Percentiles rank a stretch among this genome's conserved stretches.
These are phyloP conservation scores for Dermolepida albohirtum DNA, from an alignment of 2,888 invertebrate species.

Conservation along the genomic window DNA sequence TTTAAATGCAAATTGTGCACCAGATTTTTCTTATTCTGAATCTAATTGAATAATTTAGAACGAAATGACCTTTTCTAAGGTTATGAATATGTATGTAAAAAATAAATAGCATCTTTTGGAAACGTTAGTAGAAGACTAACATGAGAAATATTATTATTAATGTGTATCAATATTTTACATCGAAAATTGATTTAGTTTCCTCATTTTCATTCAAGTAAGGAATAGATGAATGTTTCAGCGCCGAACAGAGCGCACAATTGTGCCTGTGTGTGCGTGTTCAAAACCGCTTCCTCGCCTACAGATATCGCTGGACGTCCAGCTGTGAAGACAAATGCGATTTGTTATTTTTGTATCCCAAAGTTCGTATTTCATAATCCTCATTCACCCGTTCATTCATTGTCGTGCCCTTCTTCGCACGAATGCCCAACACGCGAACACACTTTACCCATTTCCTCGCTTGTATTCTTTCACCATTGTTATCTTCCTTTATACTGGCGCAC, in stretches of 20 bases:
- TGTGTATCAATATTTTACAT: constrained; percentile 31
- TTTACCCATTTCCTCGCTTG: constrained; percentile 41
- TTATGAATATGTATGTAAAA: too few relatives aligned
- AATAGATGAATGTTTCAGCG: constrained; percentile 45
- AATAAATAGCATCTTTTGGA: too few relatives aligned
- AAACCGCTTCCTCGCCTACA: constrained; percentile 50
- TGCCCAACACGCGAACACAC: constrained; percentile 47
- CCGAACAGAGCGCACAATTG: constrained; percentile 29
- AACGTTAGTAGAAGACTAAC: constrained; percentile 15
- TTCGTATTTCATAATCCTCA: constrained; percentile 52
- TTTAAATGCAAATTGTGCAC: too few relatives aligned
- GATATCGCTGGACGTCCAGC: constrained; percentile 51
- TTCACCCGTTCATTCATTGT: constrained; percentile 48
- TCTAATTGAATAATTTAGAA: too few relatives aligned
- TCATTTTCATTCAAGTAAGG: constrained; percentile 46
- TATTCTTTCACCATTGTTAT: constrained; percentile 35
- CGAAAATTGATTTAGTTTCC: constrained; percentile 45
- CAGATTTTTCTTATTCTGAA: too few relatives aligned
- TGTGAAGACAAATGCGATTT: constrained; percentile 55
- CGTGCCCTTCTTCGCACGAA: constrained; percentile 51
- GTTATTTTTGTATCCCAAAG: constrained; percentile 51
- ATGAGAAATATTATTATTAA: constrained; percentile 9
- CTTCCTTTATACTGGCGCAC: constrained; percentile 26
- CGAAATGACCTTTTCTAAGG: too few relatives aligned
- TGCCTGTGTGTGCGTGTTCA: constrained; percentile 47